These are phyloP conservation scores for Watsonalla binaria DNA, from an alignment of 2,888 invertebrate species.

Conservation along the genomic window DNA sequence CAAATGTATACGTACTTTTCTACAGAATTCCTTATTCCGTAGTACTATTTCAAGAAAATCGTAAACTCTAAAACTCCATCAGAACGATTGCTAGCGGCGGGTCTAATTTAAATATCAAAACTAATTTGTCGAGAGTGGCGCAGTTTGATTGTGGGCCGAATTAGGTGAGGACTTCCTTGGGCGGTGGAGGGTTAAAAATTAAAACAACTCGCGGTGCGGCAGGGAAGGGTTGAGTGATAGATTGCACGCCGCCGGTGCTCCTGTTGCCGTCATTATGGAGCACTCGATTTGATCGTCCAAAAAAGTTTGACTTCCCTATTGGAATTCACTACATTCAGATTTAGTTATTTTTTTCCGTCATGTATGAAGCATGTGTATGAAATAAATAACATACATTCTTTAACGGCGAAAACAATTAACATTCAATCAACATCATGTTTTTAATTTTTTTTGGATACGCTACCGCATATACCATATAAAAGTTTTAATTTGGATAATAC, in stretches of 20 bases:
- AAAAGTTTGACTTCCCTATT: too few species aligned
- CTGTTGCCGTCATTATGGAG: neutral
- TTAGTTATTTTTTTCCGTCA: too few species aligned
- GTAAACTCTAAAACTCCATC: slow-evolving; percentile 22
- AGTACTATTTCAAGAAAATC: slow-evolving; percentile 4
- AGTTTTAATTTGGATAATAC: too few species aligned
- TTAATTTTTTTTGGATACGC: too few species aligned
- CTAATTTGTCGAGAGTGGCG: slow-evolving; percentile 67
- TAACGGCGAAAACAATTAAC: too few species aligned
- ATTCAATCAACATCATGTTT: too few species aligned
- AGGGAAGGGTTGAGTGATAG: slow-evolving; percentile 32
- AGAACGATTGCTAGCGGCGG: slow-evolving; percentile 43
- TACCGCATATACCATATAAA: too few species aligned
- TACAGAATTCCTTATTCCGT: too few species aligned
- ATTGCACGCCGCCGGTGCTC: slow-evolving; percentile 4
- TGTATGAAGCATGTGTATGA: too few species aligned
- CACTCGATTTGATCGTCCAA: neutral
- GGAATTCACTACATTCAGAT: too few species aligned
- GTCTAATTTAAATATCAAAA: slow-evolving; percentile 74
- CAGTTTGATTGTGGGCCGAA: slow-evolving; percentile 64
- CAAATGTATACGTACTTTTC: too few species aligned
- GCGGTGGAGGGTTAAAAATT: slow-evolving; percentile 26
- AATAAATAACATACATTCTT: too few species aligned
- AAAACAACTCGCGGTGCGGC: slow-evolving; percentile 22
- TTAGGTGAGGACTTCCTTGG: slow-evolving; percentile 40